Percentiles rank a stretch among this genome's conserved stretches.
Conservation (phyloP, 2,888 invertebrate genomes). For the Panopea generosa region DNA sequence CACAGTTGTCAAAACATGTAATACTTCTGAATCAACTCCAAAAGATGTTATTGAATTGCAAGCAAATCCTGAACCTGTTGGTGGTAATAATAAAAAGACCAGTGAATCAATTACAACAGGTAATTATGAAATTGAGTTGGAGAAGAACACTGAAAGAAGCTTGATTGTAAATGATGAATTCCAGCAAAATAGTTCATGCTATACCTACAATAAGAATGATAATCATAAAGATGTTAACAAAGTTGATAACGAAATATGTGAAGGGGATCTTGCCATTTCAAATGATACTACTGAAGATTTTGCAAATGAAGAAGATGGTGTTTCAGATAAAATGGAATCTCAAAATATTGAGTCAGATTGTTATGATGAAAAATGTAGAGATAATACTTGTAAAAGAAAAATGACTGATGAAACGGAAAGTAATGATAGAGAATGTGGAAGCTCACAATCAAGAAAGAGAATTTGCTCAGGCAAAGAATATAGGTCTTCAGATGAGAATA, state of each 20-base stretch:
- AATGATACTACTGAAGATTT: too few relatives aligned
- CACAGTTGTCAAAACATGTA: neutral
- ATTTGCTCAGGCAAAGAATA: too few relatives aligned
- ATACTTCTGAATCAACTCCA: neutral
- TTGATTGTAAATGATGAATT: neutral
- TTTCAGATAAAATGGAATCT: neutral
- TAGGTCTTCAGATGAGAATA: too few relatives aligned
- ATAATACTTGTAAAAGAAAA: constrained; percentile 2
- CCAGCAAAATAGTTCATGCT: neutral
- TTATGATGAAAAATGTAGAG: neutral
- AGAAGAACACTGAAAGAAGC: neutral
- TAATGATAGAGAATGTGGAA: constrained; percentile 2
- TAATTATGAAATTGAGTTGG: neutral
- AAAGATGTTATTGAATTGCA: neutral
- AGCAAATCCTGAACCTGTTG: too few relatives aligned
- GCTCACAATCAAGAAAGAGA: too few relatives aligned
- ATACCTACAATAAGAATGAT: neutral
- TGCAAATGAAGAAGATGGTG: too few relatives aligned
- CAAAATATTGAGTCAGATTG: neutral
- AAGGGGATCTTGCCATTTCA: too few relatives aligned
- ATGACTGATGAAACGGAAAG: constrained; percentile 9
- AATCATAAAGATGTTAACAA: neutral
- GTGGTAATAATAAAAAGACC: too few relatives aligned
- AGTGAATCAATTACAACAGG: too few relatives aligned
- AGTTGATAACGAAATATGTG: neutral